Base-by-base conservation (phyloP, 2,113 vertebrate species). In the Toxostoma redivivum region DNA sequence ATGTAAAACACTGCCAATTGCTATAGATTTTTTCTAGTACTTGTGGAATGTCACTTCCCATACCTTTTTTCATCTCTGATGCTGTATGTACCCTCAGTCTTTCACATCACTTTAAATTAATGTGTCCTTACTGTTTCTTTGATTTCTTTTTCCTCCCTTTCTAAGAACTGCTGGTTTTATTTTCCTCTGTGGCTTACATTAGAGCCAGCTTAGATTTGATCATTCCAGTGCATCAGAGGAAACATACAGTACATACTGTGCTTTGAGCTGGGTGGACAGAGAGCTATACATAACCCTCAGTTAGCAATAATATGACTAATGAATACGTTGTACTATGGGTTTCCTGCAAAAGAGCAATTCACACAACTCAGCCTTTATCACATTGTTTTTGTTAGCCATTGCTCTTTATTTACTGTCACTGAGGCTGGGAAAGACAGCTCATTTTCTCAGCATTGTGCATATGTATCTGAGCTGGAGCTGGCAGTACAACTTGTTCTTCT, bases 401-500 rank as follows among this genome's bases (percentile, higher is more conserved):
- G 0, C 19, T 95, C 64, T 86, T 86, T 94, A 96, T 96, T 96
- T 95, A 81, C 84, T 94, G 84, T 87, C 79, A 86, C 66, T 23
- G 84, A 60, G 53, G 51, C 85, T 94, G 81, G 86, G 90, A 95
- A 93, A 93, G 90, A 66, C 6, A 1, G 72, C 64, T 86, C 82
- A 64, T 91, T 97, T 96, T 95, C 88, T 96, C 94, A 95, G 94
- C 5, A 12, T 81, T 86, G 80, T 83, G 27, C 95, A 86, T 86
- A 84, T 72, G 84, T 69, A 90, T 92, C 86, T 83, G 88, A 69
- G 88, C 88, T 94, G 69, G 60, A 94, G 81, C 77, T 96, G 93
- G 88, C 93, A 86, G 95, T 47, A 95, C 93, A 92, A 86, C 81
- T 85, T 90, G 93, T 95, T 94, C 90, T 94, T 84, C 81, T 81